phyloP scores from a whole-genome alignment of 92 coral and sea anemone species.

The Nematostella vectensis region DNA sequence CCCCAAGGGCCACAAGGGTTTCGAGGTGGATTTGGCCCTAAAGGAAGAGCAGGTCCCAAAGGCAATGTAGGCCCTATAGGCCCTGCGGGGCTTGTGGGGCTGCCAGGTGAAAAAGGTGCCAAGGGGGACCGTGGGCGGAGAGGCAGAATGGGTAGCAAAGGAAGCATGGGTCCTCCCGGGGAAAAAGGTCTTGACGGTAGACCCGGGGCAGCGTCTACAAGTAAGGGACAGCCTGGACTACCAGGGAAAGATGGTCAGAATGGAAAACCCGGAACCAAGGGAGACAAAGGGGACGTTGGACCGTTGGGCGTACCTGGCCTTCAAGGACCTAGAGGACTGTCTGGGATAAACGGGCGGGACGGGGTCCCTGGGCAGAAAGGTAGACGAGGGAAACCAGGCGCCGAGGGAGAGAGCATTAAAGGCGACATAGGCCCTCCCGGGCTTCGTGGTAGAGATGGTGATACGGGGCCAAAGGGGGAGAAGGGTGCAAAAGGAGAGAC shows the following conservation, averaged over 20 bases:
- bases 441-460: not conserved
- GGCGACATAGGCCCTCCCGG: not conserved
- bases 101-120: constrained; percentile 18
- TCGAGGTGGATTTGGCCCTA: constrained; percentile 8
- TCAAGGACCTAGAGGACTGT: not conserved
- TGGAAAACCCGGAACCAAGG: not conserved
- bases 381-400: not conserved
- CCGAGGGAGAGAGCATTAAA: not conserved
- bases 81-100: constrained; percentile 12
- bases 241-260: not conserved
- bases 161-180: not conserved
- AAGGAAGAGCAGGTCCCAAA: constrained; percentile 13
- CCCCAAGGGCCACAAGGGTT: constrained; percentile 12
- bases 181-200: not conserved
- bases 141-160: constrained; percentile 4
- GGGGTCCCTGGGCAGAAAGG: no score
- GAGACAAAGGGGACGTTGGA: not conserved
- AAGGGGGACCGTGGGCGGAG: constrained; percentile 8
- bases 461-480: not conserved
- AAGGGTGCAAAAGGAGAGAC: not conserved
- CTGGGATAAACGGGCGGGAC: not conserved
- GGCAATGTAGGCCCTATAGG: constrained; percentile 20
- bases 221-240: not conserved
- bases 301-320: not conserved
- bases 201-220: not conserved